Evolutionary conservation across 2,797 vertebrate genomes (phyloP).

Genomic region (Champsocephalus esox): DNA sequence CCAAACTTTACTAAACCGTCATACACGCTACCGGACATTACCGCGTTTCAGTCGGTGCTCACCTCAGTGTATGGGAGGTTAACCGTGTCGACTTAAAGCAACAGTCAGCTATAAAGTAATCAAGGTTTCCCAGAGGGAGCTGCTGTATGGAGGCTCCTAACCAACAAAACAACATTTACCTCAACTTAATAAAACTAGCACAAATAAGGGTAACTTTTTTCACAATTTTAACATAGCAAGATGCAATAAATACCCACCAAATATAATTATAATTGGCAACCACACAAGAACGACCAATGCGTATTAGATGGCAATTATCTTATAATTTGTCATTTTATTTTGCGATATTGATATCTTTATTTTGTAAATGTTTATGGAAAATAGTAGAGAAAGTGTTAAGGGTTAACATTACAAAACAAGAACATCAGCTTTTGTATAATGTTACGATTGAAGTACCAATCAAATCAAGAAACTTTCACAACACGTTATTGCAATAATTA

Average conservation of each 20-base stretch:
- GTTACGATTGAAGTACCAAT: not conserved
- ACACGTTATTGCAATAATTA: not conserved
- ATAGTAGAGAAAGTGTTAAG: not conserved
- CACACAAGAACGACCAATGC: not conserved
- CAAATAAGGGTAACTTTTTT: no score
- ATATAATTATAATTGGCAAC: constrained; percentile 11
- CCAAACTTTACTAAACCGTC: constrained; percentile 15
- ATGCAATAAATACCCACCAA: constrained; percentile 4
- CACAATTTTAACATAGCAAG: not conserved
- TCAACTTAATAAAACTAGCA: not conserved
- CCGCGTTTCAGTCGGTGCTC: not conserved
- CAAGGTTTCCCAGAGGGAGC: not conserved
- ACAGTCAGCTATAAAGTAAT: not conserved
- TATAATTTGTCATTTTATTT: not conserved
- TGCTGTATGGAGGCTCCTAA: not conserved
- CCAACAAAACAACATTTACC: not conserved
- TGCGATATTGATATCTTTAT: rapidly evolving
- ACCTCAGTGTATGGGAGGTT: constrained; percentile 13
- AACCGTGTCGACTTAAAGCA: constrained; percentile 1
- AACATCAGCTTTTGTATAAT: not conserved
- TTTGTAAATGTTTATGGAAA: not conserved
- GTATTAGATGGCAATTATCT: not conserved
- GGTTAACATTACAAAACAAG: not conserved
- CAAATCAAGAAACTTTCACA: not conserved
- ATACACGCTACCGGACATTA: not conserved